Evolutionary conservation across 2,888 invertebrate genomes (phyloP), one percentile per base, ranked within the genome.

Genomic region (Pseudanteris insignis): DNA sequence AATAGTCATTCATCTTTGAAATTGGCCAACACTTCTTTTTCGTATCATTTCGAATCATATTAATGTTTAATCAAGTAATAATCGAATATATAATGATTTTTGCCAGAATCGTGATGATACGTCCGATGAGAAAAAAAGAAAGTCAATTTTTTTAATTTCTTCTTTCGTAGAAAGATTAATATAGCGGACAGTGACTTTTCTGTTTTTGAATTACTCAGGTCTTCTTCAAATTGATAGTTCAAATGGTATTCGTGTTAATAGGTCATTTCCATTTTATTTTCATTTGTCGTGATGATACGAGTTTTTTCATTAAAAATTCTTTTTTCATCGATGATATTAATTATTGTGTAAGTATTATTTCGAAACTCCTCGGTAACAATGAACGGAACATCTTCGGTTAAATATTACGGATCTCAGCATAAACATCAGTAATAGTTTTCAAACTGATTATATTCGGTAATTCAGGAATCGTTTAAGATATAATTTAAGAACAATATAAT

Each of bases 231-330:
- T 60, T 54, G 33, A 53, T 60, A 43, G 47, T 53, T 54, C 28
- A 44, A 34, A 50, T 44, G 48, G 44, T 44, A 60, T 60, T 54
- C 32, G 33, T 60, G 60, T 60, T 60, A 60, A 60, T 60, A 50
- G 54, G 60, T 60, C 60, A 48, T 48, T 60, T 60, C 47, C 37
- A 28, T 53, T 36, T 53, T 13, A 26, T 3, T 47, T 60, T 54
- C 48, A 38, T 36, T 48, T n/a, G 34, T 18, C 32, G 28, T 9
- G 43, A 60, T 53, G 33, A 37, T 47, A 55, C 41, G 24, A 34
- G 24, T 32, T 26, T 38, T 58, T 50, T 36, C 9, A 26, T n/a
- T n/a, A 13, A 48, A 24, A 26, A 38, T 34, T 26, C 3, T 40
- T 58, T 46, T 18, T 18, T 18, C 6, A 18, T 18, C n/a, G n/a